Evolutionary conservation across 2,797 vertebrate genomes (phyloP), one percentile per base, ranked within the genome.

Genomic region (Premnoplex brunnescens): DNA sequence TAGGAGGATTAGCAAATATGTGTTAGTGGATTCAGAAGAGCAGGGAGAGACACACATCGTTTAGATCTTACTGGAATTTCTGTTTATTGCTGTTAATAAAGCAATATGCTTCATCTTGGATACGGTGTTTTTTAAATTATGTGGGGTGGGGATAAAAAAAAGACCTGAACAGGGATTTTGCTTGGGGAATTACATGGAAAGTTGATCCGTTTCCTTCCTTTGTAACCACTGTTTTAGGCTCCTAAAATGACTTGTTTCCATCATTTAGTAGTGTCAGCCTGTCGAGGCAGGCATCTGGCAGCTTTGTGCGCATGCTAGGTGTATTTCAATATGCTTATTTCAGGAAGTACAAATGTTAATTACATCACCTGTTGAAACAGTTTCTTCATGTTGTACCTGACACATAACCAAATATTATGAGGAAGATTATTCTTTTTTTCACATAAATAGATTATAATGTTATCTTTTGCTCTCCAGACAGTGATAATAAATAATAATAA

Each of bases 11-110:
- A 93, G 69, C 49, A 58, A 91, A 41, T 68, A 72, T 58, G 24
- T 76, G 49, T 91, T 91, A 77, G 68, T 86, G 60, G 69, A 78
- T 92, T 95, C 80, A 86, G 59, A 90, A 90, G 43, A 85, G 71
- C 54, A 90, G 86, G 73, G 86, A 81, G 54, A 83, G 28, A 64
- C 24, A 44, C 0, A 0, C 63, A 26, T 54, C 27, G 52, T 56
- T 88, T 91, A 78, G 69, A 54, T 88, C 60, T 81, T 78, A 72
- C 12, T 86, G 87, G n/a, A 93, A 75, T 92, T 88, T 63, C n/a
- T 84, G 12, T 52, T 75, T 73, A 79, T 91, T 95, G 76, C 72
- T 91, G 24, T 76, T 79, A 48, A 71, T 10, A 87, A 91, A 91
- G 69, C 81, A 81, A 22, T 79, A 51, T 8, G 15, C 75, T 68